Evolutionary conservation across 2,113 vertebrate species (phyloP).

Genomic region (Amia ocellicauda): DNA sequence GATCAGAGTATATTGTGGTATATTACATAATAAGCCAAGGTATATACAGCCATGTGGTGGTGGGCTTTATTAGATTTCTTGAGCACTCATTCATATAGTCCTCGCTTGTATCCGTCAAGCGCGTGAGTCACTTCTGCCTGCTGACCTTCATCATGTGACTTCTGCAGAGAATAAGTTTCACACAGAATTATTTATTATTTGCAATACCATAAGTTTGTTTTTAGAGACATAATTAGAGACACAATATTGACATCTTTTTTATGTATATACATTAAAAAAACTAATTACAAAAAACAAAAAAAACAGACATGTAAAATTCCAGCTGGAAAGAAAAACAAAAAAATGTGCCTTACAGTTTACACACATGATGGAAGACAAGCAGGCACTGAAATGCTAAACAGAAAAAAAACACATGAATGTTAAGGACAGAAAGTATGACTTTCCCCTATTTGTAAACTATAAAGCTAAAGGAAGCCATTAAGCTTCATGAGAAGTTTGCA

Average conservation of each 20-base stretch:
- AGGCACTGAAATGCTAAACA: background rate
- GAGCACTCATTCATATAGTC: too few species aligned
- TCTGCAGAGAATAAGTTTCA: background rate
- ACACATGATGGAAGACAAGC: background rate
- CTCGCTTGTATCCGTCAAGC: too few species aligned
- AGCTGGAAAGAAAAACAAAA: background rate
- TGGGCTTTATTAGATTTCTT: too few species aligned
- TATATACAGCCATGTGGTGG: too few species aligned
- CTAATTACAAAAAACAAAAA: background rate
- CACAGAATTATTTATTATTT: background rate
- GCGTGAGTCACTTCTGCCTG: too few species aligned
- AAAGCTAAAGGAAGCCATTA: too few species aligned
- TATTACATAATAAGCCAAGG: too few species aligned
- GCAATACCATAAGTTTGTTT: background rate
- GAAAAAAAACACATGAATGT: too few species aligned
- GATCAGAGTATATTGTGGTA: too few species aligned
- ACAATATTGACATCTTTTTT: slow-evolving; percentile 11
- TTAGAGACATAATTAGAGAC: slow-evolving; percentile 29
- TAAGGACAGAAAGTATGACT: slow-evolving; percentile 1
- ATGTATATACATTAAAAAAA: slow-evolving; percentile 1
- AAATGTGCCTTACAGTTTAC: background rate
- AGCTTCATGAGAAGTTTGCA: too few species aligned
- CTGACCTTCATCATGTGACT: background rate
- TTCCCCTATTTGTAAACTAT: too few species aligned
- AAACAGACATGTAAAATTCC: background rate